A percentile compares a stretch with the other conserved stretches of the same genome.
Evolutionary conservation across 2,888 invertebrate species (phyloP).

Genomic region (Nematopogon swammerdamellus): DNA sequence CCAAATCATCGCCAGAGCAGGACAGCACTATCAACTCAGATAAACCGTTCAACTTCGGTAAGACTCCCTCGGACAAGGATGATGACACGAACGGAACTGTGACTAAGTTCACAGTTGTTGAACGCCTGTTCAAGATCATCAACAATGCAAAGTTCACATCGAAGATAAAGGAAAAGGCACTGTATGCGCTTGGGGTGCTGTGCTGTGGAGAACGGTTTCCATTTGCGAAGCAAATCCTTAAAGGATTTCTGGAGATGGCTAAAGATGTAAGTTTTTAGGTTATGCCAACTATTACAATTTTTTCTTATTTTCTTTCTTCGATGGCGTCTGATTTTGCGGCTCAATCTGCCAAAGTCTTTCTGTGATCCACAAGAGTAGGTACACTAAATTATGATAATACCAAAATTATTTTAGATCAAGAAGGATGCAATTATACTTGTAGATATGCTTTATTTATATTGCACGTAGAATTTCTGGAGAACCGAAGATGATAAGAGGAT

Average conservation of each 20-base stretch:
- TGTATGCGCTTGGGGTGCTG: constrained; percentile 72
- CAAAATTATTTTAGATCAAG: too few species aligned
- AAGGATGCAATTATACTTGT: too few species aligned
- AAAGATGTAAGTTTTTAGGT: constrained; percentile 65
- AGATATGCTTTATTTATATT: too few species aligned
- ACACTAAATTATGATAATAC: too few species aligned
- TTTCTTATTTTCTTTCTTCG: too few species aligned
- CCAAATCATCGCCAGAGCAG: constrained; percentile 34
- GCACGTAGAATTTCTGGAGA: too few species aligned
- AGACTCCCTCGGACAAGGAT: constrained; percentile 15
- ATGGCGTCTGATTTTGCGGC: too few species aligned
- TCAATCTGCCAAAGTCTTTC: too few species aligned
- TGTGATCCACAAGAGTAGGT: too few species aligned
- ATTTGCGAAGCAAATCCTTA: constrained; percentile 67
- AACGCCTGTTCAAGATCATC: constrained; percentile 67
- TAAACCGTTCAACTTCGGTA: constrained; percentile 32
- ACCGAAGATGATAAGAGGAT: too few species aligned
- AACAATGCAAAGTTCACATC: constrained; percentile 67
- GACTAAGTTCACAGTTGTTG: constrained; percentile 68
- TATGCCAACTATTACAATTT: background rate
- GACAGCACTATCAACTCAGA: constrained; percentile 29
- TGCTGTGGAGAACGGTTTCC: constrained; percentile 81
- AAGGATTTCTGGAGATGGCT: constrained; percentile 72
- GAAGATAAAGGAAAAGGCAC: constrained; percentile 74
- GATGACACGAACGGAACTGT: constrained; percentile 25